These are phyloP conservation scores for Coluber constrictor DNA, from an alignment of 2,797 vertebrate genomes.

Conservation along the genomic window DNA sequence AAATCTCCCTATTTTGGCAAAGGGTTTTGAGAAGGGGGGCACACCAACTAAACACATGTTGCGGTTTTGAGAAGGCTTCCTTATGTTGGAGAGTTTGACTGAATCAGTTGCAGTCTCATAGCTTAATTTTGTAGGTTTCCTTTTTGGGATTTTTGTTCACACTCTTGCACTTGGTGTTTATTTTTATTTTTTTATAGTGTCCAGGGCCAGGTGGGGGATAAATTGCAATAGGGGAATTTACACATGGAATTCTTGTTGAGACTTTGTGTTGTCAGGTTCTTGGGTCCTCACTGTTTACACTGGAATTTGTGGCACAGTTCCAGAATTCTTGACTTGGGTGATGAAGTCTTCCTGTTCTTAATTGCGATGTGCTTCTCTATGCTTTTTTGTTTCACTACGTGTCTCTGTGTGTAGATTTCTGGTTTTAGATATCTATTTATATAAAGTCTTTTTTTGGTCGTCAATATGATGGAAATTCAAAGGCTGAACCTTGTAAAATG, in stretches of 20 bases:
- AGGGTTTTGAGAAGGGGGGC: background rate
- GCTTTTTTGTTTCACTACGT: background rate
- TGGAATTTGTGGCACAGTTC: background rate
- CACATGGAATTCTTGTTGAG: background rate
- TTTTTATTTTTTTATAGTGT: background rate
- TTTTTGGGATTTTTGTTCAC: background rate
- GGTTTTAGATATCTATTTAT: background rate
- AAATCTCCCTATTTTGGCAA: background rate
- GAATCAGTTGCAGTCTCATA: background rate
- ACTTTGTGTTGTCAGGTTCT: background rate
- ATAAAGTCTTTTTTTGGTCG: background rate
- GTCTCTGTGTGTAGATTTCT: background rate
- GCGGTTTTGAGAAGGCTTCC: too few species aligned
- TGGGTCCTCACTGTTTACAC: background rate
- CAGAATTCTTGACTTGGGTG: background rate
- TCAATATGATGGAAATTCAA: background rate
- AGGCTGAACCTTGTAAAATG: background rate
- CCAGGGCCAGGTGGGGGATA: background rate
- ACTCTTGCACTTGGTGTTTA: too few species aligned
- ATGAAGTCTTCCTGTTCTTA: background rate
- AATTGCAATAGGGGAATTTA: background rate
- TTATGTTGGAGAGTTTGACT: background rate
- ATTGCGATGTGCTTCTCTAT: background rate
- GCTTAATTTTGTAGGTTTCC: background rate
- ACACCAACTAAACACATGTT: too few species aligned